Evolutionary conservation across 2,888 invertebrate species (phyloP), one percentile per base, ranked within the genome.

Genomic region (Cephus pulcher): DNA sequence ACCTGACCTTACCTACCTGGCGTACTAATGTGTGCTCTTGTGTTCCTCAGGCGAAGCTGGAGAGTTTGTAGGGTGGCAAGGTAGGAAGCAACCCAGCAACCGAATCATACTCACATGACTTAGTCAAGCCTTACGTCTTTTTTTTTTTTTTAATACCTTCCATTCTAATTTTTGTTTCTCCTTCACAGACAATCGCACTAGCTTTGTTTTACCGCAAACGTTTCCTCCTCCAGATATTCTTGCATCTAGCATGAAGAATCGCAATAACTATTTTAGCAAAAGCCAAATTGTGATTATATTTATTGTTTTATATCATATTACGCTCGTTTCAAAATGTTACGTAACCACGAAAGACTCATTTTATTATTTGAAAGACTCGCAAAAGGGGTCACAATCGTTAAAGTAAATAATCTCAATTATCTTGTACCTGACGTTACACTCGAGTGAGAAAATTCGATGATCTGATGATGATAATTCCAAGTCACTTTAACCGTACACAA

Each of bases 61-160:
- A 93, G 95, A 95, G 92, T 95, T 95, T 94, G 95, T 95, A 94
- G 94, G 94, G 94, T 95, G 95, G 95, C 95, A 95, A 95, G 95
- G 95, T 95, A 95, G 94, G 92, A 91, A 91, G 93, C 93, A 93
- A 93, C 90, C 91, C 89, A 91, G 90, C 93, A 93, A 93, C 92
- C 93, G 90, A 91, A 91, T 91, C 91, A 91, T 90, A 90, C 90
- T 90, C 90, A 91, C 90, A 90, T 90, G 88, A 91, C 86, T 88
- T 90, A 90, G 89, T 88, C 90, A 89, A 90, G 87, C 90, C 88
- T 90, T 88, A 86, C 87, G 88, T 89, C 84, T 87, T 78, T 82
- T 77, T 78, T 82, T 77, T 78, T 34, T 70, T 76, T 75, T 78
- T 81, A 78, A 76, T 76, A 84, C 84, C 86, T 84, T 86, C 81